Conservation (phyloP, 2,113 vertebrate species). For the Rallus limicola region DNA sequence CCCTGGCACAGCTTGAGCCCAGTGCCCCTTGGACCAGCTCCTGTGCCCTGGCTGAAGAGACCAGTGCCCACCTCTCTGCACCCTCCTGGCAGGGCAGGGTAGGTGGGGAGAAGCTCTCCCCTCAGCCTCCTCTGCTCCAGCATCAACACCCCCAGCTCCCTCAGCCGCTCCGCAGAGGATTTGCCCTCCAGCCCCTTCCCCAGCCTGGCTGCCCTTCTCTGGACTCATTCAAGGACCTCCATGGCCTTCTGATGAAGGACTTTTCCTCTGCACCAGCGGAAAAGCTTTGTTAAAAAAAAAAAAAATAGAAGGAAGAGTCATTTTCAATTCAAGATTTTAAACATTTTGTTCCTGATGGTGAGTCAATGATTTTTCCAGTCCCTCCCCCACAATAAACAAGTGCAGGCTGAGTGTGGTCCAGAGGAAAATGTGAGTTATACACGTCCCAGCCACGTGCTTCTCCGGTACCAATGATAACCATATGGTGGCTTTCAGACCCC, state of each 20-base stretch:
- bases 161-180: too few species aligned
- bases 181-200: too few species aligned
- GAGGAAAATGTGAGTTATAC: slow-evolving; percentile 59
- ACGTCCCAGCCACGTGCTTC: slow-evolving; percentile 31
- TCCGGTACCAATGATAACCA: slow-evolving; percentile 55
- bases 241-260: not conserved
- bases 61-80: too few species aligned
- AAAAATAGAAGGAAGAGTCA: not conserved
- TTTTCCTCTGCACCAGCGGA: not conserved
- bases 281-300: not conserved
- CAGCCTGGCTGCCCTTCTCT: too few species aligned
- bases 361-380: slow-evolving; percentile 54
- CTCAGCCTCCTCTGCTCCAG: too few species aligned
- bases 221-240: too few species aligned
- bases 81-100: too few species aligned
- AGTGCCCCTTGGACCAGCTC: too few species aligned
- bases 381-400: slow-evolving; percentile 56
- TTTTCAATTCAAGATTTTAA: not conserved
- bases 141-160: too few species aligned
- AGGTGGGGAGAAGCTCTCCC: too few species aligned
- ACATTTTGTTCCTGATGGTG: slow-evolving; percentile 39
- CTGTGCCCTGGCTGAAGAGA: too few species aligned
- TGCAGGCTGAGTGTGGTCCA: slow-evolving; percentile 47
- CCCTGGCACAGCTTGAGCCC: too few species aligned
- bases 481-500: slow-evolving; percentile 28